A percentile compares a stretch with the other conserved stretches of the same genome.
phyloP scores from a whole-genome alignment of 2,797 vertebrate species.

The Synanceia verrucosa region DNA sequence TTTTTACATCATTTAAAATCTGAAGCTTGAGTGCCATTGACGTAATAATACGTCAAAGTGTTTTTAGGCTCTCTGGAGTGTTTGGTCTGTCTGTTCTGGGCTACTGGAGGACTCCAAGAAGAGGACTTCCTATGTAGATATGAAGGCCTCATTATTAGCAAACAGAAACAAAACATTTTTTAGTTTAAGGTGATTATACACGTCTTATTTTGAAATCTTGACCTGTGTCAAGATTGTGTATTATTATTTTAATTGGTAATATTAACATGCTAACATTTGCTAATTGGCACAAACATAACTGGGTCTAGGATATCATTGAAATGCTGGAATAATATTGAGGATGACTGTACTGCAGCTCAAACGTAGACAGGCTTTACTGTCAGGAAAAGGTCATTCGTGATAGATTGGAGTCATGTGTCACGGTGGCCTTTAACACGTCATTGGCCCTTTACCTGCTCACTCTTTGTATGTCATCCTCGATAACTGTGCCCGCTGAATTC shows the following conservation, averaged over 20 bases:
- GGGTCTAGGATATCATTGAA: neutral
- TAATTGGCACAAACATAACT: neutral
- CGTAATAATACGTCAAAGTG: too few relatives aligned
- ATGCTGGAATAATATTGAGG: neutral
- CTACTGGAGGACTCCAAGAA: too few relatives aligned
- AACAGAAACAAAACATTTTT: too few relatives aligned
- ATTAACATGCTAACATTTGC: neutral
- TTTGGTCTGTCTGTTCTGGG: too few relatives aligned
- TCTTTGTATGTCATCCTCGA: slow-evolving; percentile 18
- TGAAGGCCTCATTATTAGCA: too few relatives aligned
- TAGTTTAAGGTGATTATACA: too few relatives aligned
- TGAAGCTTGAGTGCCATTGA: too few relatives aligned
- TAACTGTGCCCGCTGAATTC: neutral
- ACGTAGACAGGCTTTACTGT: slow-evolving; percentile 8
- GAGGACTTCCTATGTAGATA: too few relatives aligned
- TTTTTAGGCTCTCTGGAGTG: too few relatives aligned
- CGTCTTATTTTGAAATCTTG: neutral
- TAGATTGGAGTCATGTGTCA: slow-evolving; percentile 25
- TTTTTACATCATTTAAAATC: too few relatives aligned
- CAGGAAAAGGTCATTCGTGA: slow-evolving; percentile 32
- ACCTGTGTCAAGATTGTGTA: fast-evolving
- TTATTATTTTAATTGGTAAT: neutral
- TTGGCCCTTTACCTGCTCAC: slow-evolving; percentile 5
- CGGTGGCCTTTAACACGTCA: slow-evolving; percentile 41
- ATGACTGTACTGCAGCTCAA: neutral